A percentile compares a stretch with the other conserved stretches of the same genome.
phyloP scores from a whole-genome alignment of 2,797 vertebrate species.

The Scleropages formosus region DNA sequence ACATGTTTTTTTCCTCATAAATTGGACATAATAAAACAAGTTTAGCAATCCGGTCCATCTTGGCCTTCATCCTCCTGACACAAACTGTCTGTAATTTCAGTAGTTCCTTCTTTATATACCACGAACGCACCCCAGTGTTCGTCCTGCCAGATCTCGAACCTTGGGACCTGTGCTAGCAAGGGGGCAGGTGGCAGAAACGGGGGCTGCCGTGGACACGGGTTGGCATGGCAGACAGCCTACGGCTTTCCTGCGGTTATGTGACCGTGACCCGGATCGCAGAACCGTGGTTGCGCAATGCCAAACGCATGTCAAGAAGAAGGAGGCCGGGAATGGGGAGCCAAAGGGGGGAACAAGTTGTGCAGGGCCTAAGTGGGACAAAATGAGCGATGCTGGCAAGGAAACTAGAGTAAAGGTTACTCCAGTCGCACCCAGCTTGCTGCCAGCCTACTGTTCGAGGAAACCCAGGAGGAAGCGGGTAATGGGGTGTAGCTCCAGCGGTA shows the following conservation, averaged over 20 bases:
- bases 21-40: too few relatives aligned
- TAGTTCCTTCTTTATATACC: not conserved
- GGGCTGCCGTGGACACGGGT: not conserved
- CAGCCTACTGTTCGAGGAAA: slow-evolving; percentile 53
- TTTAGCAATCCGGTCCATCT: too few relatives aligned
- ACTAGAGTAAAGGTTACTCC: slow-evolving; percentile 76
- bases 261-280: slow-evolving; percentile 44
- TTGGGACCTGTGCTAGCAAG: not conserved
- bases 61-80: not conserved
- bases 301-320: slow-evolving; percentile 45
- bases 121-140: too few relatives aligned
- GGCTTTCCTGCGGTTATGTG: slow-evolving; percentile 31
- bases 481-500: slow-evolving; percentile 49
- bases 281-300: slow-evolving; percentile 33
- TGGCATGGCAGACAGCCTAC: slow-evolving; percentile 12
- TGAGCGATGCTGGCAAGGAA: slow-evolving; percentile 57
- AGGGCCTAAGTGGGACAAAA: slow-evolving; percentile 63
- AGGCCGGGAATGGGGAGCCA: slow-evolving; percentile 33
- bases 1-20: too few relatives aligned
- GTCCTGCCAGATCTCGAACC: too few relatives aligned
- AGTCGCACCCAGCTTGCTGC: slow-evolving; percentile 51
- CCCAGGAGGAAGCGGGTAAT: slow-evolving; percentile 44
- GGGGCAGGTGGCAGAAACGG: not conserved
- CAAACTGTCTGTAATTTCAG: not conserved
- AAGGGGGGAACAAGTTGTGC: slow-evolving; percentile 52